These are phyloP conservation scores for Yponomeuta cagnagella DNA, from an alignment of 2,888 invertebrate species.

Conservation along the genomic window DNA sequence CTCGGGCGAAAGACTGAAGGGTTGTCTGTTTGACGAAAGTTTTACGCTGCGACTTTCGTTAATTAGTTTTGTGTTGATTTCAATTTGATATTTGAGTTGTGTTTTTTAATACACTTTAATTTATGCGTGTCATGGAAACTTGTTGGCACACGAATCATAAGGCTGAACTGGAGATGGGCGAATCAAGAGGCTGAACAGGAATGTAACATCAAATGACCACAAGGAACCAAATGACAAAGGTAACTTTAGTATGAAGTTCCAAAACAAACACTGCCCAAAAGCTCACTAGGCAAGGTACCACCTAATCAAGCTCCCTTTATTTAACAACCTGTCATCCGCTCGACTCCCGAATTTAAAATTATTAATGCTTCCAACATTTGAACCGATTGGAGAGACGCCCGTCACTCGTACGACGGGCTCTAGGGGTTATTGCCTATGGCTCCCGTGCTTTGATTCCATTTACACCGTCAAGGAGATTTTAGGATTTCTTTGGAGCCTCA, in stretches of 20 bases:
- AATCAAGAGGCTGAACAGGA: too few relatives aligned
- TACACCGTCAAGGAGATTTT: neutral
- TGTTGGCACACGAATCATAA: too few relatives aligned
- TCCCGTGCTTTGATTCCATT: neutral
- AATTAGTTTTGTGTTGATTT: constrained; percentile 15
- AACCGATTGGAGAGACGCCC: constrained; percentile 2
- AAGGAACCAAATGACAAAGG: too few relatives aligned
- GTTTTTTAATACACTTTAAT: neutral
- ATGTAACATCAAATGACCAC: too few relatives aligned
- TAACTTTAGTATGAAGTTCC: too few relatives aligned
- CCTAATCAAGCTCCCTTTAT: neutral
- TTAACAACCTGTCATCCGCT: neutral
- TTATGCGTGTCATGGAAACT: neutral
- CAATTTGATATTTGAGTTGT: constrained; percentile 12
- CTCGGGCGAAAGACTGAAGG: constrained; percentile 1
- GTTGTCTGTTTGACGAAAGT: constrained; percentile 14
- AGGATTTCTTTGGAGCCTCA: too few relatives aligned
- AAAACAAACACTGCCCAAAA: too few relatives aligned
- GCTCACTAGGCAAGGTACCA: neutral
- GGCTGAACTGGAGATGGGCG: too few relatives aligned
- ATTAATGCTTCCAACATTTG: neutral
- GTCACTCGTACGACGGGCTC: neutral
- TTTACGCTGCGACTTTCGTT: constrained; percentile 9
- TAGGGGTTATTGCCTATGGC: neutral
- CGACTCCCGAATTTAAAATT: neutral